phyloP scores from a whole-genome alignment of 2,797 vertebrate genomes.

The Cacajao melanocephalus region DNA sequence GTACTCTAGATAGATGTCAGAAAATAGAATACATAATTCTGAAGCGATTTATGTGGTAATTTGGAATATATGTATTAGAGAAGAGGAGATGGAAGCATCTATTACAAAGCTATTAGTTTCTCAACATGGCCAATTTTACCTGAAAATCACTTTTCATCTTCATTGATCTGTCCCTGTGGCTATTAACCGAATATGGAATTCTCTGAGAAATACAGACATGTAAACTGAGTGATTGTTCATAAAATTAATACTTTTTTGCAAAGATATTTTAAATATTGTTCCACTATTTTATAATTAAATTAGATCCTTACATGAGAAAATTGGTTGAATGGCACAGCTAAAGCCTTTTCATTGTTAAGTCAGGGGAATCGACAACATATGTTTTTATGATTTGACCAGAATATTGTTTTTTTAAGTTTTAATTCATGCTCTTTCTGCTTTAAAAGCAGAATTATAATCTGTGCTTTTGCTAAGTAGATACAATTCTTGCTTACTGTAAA shows the following conservation, averaged over 20 bases:
- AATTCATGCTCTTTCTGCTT: not conserved
- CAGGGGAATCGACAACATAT: not conserved
- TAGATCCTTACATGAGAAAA: not conserved
- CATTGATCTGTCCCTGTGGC: not conserved
- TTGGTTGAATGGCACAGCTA: not conserved
- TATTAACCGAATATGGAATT: not conserved
- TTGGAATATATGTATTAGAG: not conserved
- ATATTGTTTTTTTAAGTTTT: not conserved
- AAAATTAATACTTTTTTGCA: not conserved
- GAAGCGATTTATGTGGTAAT: not conserved
- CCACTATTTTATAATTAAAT: not conserved
- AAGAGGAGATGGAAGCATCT: not conserved
- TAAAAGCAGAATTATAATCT: not conserved
- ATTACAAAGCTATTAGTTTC: conserved; percentile 25
- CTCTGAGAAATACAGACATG: not conserved
- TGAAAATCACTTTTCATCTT: conserved; percentile 9
- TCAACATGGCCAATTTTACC: not conserved
- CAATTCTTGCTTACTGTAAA: not conserved
- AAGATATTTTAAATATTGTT: not conserved
- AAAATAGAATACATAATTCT: not conserved
- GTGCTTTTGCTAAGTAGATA: not conserved
- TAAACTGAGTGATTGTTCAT: not conserved
- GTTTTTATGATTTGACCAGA: not conserved
- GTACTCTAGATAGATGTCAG: not conserved
- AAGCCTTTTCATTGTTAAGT: not conserved